Base-by-base conservation (phyloP, 2,888 invertebrate genomes). In the Serrognathus titanus region DNA sequence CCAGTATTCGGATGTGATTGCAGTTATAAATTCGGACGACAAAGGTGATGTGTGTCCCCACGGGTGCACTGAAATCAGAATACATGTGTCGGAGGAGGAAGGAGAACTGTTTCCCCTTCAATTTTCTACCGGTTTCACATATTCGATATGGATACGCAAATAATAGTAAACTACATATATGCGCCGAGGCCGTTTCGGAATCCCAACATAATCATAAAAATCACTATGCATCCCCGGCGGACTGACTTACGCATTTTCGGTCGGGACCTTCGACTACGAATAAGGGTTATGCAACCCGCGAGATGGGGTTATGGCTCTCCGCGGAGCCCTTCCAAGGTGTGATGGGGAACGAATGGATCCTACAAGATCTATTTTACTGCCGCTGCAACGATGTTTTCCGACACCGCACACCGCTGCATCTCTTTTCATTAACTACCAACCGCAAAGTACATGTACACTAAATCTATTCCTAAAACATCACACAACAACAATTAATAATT, bases 221-320 rank as follows among this genome's bases (percentile, higher is more conserved):
- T 78, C 78, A 78, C 78, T 77, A 78, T 78, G 77, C 76, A 76
- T 69, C 66, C 72, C 71, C 68, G 59, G 48, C 62, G 66, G 66
- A 58, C 65, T 63, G 65, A 65, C 67, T 67, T 67, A 66, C 66
- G 65, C 66, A 63, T 67, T 67, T 66, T 63, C 63, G 58, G 60
- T 53, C 58, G 53, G 46, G 60, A 50, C 58, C 58, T 58, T 43
- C 59, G 60, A 57, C 49, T 51, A 55, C 66, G 67, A 66, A 75
- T 76, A 76, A 77, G 77, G 77, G 77, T 78, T 78, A 78, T 77
- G 71, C 72, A 70, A 69, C 78, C 77, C 78, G 75, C 75, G 78
- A 80, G 81, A 82, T 82, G 80, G 81, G 82, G 82, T 82, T 82
- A 82, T 81, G 77, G 78, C 79, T 80, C 82, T 81, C 82, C 63